These are phyloP conservation scores for Arctia plantaginis DNA, from an alignment of 2,888 invertebrate genomes.

Conservation along the genomic window DNA sequence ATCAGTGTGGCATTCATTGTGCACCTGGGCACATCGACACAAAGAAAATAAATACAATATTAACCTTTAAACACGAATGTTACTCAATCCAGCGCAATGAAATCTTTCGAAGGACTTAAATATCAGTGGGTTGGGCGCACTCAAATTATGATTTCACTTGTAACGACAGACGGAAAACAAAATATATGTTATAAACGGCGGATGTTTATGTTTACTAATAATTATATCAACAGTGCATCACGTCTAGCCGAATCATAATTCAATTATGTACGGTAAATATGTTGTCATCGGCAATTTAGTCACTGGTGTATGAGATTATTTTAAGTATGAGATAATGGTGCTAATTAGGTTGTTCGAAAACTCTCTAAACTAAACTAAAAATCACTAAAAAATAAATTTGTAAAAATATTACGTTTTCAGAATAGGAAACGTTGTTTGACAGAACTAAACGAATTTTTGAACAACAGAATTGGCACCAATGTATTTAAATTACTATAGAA, in stretches of 20 bases:
- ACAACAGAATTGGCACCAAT: too few relatives aligned
- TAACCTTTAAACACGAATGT: constrained; percentile 47
- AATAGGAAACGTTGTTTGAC: too few relatives aligned
- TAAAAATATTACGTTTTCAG: too few relatives aligned
- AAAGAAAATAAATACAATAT: constrained; percentile 44
- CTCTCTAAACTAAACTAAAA: too few relatives aligned
- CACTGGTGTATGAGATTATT: constrained; percentile 42
- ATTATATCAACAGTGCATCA: background rate
- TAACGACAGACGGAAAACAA: constrained; percentile 11
- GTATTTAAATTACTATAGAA: constrained; percentile 63
- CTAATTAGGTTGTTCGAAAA: too few relatives aligned
- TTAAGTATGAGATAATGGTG: too few relatives aligned
- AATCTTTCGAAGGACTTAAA: constrained; percentile 41
- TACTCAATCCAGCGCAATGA: constrained; percentile 40
- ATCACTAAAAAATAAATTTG: too few relatives aligned
- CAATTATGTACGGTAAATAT: constrained; percentile 24
- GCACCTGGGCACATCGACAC: constrained; percentile 26
- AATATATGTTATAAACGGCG: background rate
- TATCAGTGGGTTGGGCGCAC: constrained; percentile 29
- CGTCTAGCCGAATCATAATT: constrained; percentile 21
- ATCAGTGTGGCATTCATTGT: constrained; percentile 37
- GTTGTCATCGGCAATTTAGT: constrained; percentile 32
- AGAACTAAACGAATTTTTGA: too few relatives aligned
- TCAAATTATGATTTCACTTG: constrained; percentile 15
- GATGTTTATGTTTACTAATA: background rate